Evolutionary conservation across 2,797 vertebrate genomes (phyloP).

Genomic region (Epinephelus malabaricus): DNA sequence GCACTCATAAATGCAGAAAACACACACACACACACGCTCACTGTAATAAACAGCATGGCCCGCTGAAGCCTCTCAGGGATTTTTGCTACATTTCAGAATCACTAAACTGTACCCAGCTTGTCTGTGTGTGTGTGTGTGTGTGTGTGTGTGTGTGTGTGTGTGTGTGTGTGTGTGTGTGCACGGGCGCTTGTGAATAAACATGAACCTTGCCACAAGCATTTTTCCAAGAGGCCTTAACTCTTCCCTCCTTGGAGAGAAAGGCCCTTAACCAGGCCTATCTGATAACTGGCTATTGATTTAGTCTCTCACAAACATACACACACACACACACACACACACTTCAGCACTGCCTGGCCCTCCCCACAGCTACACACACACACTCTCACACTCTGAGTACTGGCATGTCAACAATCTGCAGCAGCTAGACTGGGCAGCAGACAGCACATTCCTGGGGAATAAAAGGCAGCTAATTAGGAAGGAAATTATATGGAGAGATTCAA

Average conservation of each 20-base stretch:
- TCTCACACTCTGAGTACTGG: conserved; percentile 27
- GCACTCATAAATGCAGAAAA: conserved; percentile 48
- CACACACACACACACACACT: conserved; percentile 20
- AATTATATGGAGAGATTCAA: conserved; percentile 67
- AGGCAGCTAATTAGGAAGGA: conserved; percentile 75
- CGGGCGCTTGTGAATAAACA: conserved; percentile 37
- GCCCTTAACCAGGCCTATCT: conserved; percentile 52
- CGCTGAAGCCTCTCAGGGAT: conserved; percentile 11
- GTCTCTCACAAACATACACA: conserved; percentile 21
- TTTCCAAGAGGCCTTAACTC: conserved; percentile 51
- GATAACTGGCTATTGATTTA: conserved; percentile 73
- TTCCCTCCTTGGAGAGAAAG: conserved; percentile 44
- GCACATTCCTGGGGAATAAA: conserved; percentile 55
- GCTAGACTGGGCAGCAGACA: conserved; percentile 53
- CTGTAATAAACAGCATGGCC: conserved; percentile 29
- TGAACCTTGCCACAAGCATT: conserved; percentile 46
- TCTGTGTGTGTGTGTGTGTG: background rate
- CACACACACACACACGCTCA: conserved; percentile 5
- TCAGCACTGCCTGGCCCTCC: conserved; percentile 4
- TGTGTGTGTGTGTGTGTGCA: background rate
- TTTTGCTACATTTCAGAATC: conserved; percentile 46
- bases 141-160: conserved; percentile 1
- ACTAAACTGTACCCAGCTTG: conserved; percentile 34
- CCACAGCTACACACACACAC: conserved; percentile 21
- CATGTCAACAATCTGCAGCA: conserved; percentile 62